Conservation (phyloP, 2,797 vertebrate genomes). For the Malacoraja senta region DNA sequence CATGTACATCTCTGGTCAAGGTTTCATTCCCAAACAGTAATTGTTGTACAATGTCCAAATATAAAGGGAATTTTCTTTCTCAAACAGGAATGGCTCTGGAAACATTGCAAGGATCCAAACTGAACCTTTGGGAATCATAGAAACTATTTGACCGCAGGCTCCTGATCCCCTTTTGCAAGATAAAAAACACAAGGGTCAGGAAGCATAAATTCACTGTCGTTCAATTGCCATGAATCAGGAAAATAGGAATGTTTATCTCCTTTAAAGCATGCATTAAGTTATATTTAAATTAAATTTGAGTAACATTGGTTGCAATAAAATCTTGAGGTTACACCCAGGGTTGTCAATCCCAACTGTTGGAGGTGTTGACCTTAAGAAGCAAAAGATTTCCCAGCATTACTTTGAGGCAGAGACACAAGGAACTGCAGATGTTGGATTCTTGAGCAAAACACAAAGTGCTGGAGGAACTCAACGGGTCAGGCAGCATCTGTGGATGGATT, state of each 20-base stretch:
- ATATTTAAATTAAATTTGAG: background rate
- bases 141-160: background rate
- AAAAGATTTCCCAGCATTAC: background rate
- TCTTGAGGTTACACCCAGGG: background rate
- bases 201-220: too few species aligned
- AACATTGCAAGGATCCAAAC: background rate
- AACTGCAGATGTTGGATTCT: too few species aligned
- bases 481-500: too few species aligned
- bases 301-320: background rate
- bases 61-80: too few species aligned
- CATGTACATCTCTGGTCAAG: background rate
- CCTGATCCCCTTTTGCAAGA: background rate
- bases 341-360: background rate
- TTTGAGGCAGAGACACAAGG: background rate
- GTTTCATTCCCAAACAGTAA: background rate
- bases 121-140: background rate
- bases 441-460: too few species aligned
- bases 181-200: background rate
- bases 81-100: background rate
- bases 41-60: background rate
- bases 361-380: background rate
- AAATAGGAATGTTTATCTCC: background rate
- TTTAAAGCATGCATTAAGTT: background rate
- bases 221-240: background rate
- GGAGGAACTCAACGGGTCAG: too few species aligned